Evolutionary conservation across 1,140 invertebrate species (phyloP).

Genomic region (Zaprionus vittiger): DNA sequence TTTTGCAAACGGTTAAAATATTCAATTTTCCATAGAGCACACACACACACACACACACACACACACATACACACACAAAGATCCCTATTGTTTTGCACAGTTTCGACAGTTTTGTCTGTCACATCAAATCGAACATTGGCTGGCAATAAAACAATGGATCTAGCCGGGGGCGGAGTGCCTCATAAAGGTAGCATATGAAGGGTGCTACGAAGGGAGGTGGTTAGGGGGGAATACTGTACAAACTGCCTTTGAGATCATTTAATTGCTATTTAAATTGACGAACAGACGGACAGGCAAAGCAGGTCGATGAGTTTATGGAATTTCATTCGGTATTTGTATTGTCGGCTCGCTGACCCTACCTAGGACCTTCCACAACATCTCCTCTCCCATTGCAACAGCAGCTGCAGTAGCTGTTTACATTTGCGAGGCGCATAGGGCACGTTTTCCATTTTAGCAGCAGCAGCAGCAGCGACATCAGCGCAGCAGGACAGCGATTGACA

Average conservation of each 20-base stretch:
- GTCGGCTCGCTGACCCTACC: constrained; percentile 36
- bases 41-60: not conserved
- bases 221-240: too few species aligned
- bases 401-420: constrained; percentile 56
- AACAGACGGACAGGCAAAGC: not conserved
- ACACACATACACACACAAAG: too few species aligned
- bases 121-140: constrained; percentile 51
- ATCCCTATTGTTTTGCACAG: constrained; percentile 64
- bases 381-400: not conserved
- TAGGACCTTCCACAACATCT: not conserved
- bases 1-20: constrained; percentile 16
- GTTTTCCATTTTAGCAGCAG: constrained; percentile 58
- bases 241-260: constrained; percentile 50
- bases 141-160: not conserved
- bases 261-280: constrained; percentile 74
- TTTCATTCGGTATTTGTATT: constrained; percentile 73
- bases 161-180: not conserved
- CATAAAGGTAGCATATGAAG: too few species aligned
- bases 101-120: constrained; percentile 69
- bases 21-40: constrained; percentile 29
- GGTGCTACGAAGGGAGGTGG: too few species aligned
- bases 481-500: constrained; percentile 54
- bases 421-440: constrained; percentile 55
- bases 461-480: too few species aligned
- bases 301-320: constrained; percentile 63